Evolutionary conservation across 1,140 invertebrate genomes (phyloP).

Genomic region (Bactericera cockerelli): DNA sequence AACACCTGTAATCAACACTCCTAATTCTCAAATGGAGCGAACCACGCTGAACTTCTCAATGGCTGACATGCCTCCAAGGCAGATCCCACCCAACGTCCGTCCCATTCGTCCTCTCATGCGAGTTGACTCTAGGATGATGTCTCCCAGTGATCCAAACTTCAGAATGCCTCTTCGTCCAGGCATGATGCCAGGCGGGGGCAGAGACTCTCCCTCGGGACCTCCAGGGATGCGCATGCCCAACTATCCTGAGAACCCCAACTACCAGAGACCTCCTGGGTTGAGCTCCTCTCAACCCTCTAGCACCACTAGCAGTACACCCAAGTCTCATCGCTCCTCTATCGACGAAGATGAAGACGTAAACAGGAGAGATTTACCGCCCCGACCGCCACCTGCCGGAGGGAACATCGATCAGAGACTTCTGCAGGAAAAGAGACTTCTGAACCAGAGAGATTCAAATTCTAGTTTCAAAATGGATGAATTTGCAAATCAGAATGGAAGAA

Average conservation of each 20-base stretch:
- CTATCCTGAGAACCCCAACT: neutral
- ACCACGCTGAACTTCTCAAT: neutral
- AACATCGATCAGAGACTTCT: neutral
- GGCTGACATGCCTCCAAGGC: neutral
- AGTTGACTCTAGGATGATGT: neutral
- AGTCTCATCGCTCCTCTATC: slow-evolving; percentile 4
- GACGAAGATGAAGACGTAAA: neutral
- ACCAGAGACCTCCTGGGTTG: neutral
- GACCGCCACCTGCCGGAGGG: neutral
- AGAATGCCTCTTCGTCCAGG: neutral
- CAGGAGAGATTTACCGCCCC: neutral
- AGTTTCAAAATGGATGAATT: neutral
- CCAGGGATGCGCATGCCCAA: neutral
- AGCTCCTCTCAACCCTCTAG: neutral
- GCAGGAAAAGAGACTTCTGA: neutral
- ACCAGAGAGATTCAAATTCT: neutral
- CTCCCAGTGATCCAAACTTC: neutral
- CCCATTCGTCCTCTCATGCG: slow-evolving; percentile 5
- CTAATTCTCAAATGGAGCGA: neutral
- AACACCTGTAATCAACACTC: neutral
- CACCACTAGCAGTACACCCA: neutral
- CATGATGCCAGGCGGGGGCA: neutral
- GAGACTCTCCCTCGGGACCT: neutral
- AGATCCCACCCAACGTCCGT: neutral
- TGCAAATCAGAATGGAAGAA: neutral